Evolutionary conservation across 2,797 vertebrate species (phyloP).

Genomic region (Chelon labrosus): DNA sequence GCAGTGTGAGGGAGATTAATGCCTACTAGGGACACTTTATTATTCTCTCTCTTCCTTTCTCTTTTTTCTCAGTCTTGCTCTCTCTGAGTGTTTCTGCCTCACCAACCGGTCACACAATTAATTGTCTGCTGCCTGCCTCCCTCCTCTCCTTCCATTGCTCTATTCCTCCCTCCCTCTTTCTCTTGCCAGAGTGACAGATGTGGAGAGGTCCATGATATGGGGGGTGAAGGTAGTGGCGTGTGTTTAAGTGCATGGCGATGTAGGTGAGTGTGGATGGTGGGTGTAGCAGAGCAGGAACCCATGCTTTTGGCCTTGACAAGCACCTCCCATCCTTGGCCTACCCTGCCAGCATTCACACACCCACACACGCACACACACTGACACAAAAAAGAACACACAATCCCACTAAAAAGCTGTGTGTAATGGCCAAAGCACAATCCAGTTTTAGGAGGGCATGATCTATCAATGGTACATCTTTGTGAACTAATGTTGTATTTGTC

Average conservation of each 20-base stretch:
- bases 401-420: constrained; percentile 5
- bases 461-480: neutral
- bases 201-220: constrained; percentile 60
- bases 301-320: constrained; percentile 65
- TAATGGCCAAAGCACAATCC: constrained; percentile 1
- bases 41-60: constrained; percentile 97
- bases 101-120: constrained; percentile 97
- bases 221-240: constrained; percentile 38
- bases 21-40: constrained; percentile 95
- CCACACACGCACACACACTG: constrained; percentile 4
- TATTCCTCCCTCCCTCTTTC: constrained; percentile 69
- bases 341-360: constrained; percentile 33
- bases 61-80: constrained; percentile 76
- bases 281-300: constrained; percentile 37
- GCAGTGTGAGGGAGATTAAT: constrained; percentile 99
- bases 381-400: neutral
- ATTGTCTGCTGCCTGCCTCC: constrained; percentile 89
- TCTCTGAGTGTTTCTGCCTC: constrained; percentile 83
- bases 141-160: constrained; percentile 61
- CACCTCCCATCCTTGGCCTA: constrained; percentile 56
- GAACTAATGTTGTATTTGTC: neutral
- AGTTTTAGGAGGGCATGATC: neutral
- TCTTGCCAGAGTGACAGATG: constrained; percentile 91
- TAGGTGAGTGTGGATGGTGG: constrained; percentile 40
- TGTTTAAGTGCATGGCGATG: constrained; percentile 41